A percentile compares a stretch with the other conserved stretches of the same genome.
phyloP scores from a whole-genome alignment of 2,888 invertebrate species.

The Muschampia plurimacula region DNA sequence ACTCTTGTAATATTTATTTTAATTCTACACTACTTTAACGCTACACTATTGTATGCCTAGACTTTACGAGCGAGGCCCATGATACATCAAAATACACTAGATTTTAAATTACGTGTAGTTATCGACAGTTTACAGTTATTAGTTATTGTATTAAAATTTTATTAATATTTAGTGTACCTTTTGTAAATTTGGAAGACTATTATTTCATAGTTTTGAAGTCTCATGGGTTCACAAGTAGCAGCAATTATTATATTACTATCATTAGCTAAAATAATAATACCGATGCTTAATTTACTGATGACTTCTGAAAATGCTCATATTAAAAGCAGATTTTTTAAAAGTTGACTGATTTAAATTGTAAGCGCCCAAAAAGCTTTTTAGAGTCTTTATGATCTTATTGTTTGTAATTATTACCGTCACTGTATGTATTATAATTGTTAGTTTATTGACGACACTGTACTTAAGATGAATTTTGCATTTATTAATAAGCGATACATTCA shows the following conservation, averaged over 20 bases:
- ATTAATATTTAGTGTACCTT: background rate
- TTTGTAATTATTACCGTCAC: slow-evolving; percentile 23
- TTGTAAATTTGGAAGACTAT: background rate
- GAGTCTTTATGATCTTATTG: slow-evolving; percentile 25
- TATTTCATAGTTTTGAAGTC: background rate
- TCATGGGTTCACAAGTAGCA: background rate
- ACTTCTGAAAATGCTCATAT: slow-evolving; percentile 4
- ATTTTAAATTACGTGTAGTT: background rate
- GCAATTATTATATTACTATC: background rate
- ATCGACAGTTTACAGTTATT: background rate
- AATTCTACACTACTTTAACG: slow-evolving; percentile 21
- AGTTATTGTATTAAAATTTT: background rate
- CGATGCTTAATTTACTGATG: background rate
- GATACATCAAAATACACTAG: background rate
- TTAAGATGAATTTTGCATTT: slow-evolving; percentile 54
- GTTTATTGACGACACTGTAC: slow-evolving; percentile 51
- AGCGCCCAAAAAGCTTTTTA: slow-evolving; percentile 42
- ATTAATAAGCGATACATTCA: slow-evolving; percentile 43
- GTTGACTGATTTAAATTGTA: slow-evolving; percentile 38
- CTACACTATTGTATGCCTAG: slow-evolving; percentile 18
- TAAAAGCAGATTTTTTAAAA: slow-evolving; percentile 9
- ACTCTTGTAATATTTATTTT: slow-evolving; percentile 31
- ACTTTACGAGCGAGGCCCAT: background rate
- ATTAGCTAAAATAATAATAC: background rate
- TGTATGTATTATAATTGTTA: slow-evolving; percentile 34